These are phyloP conservation scores for Hydrotaea cyrtoneurina DNA, from an alignment of 2,888 invertebrate genomes.

Conservation along the genomic window DNA sequence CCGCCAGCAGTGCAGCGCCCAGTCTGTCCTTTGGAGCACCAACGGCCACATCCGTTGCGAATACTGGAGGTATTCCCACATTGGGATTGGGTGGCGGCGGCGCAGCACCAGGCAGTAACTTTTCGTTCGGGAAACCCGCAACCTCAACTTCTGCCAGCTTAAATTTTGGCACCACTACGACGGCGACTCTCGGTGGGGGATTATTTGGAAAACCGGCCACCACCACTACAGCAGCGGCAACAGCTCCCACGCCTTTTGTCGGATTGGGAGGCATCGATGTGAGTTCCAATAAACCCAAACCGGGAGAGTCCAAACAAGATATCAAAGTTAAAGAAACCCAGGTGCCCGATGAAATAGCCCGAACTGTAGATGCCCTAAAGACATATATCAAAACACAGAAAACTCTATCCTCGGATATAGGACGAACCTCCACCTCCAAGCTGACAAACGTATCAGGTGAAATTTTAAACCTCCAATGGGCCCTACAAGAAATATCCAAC, in stretches of 20 bases:
- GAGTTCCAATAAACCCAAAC: conserved; percentile 78
- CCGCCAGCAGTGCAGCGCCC: conserved; percentile 65
- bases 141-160: conserved; percentile 75
- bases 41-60: conserved; percentile 41
- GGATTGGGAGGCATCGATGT: conserved; percentile 80
- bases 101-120: conserved; percentile 65
- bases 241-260: conserved; percentile 74
- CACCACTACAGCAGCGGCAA: conserved; percentile 67
- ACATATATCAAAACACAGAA: conserved; percentile 93
- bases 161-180: conserved; percentile 76
- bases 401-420: conserved; percentile 89
- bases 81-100: conserved; percentile 68
- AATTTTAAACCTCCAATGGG: conserved; percentile 76
- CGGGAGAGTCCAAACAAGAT: conserved; percentile 79
- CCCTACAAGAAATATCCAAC: conserved; percentile 78
- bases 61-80: conserved; percentile 67
- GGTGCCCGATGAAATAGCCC: conserved; percentile 89
- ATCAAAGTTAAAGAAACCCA: conserved; percentile 79
- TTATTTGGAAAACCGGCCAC: conserved; percentile 73
- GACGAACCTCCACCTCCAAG: conserved; percentile 83
- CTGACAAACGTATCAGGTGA: conserved; percentile 77
- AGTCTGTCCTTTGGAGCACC: conserved; percentile 70
- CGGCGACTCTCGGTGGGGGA: conserved; percentile 75
- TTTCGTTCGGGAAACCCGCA: conserved; percentile 74
- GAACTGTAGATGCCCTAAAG: conserved; percentile 90